Evolutionary conservation across 1,140 invertebrate genomes (phyloP).

Genomic region (Leptinotarsa defecta): DNA sequence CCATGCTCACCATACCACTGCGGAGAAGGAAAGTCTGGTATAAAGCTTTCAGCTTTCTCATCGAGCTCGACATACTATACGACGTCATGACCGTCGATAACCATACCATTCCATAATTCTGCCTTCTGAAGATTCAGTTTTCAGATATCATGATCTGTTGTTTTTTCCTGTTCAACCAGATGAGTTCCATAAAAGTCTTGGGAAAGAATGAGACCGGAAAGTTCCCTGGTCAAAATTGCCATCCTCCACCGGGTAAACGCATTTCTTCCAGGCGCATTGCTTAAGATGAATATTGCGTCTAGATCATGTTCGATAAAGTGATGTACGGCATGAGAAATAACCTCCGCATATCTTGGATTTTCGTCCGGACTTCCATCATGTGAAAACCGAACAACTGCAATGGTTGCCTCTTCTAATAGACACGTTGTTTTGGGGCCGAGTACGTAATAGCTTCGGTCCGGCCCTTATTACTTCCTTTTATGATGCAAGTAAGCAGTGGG

Average conservation of each 20-base stretch:
- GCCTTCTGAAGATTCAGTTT: conserved; percentile 15
- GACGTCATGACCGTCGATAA: conserved; percentile 11
- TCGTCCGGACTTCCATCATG: background rate
- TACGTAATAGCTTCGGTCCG: conserved; percentile 14
- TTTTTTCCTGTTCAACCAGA: background rate
- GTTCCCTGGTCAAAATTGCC: conserved; percentile 16
- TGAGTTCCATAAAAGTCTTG: background rate
- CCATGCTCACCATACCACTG: conserved; percentile 16
- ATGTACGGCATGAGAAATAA: background rate
- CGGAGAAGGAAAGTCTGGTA: too few species aligned
- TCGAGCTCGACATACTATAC: conserved; percentile 15
- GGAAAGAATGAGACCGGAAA: background rate
- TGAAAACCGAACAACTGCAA: conserved; percentile 17
- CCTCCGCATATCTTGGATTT: conserved; percentile 19
- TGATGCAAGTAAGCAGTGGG: too few species aligned
- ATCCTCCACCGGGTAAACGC: conserved; percentile 22
- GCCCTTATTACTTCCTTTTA: background rate
- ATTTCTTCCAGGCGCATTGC: conserved; percentile 22
- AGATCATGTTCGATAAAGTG: conserved; percentile 26
- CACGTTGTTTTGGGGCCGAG: conserved; percentile 21
- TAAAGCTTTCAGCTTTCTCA: background rate
- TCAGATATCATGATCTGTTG: background rate
- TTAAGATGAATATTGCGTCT: conserved; percentile 25
- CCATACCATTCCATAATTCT: conserved; percentile 10
- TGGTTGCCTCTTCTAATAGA: conserved; percentile 25